These are phyloP conservation scores for Charanyca ferruginea DNA, from an alignment of 2,888 invertebrate genomes.

Conservation along the genomic window DNA sequence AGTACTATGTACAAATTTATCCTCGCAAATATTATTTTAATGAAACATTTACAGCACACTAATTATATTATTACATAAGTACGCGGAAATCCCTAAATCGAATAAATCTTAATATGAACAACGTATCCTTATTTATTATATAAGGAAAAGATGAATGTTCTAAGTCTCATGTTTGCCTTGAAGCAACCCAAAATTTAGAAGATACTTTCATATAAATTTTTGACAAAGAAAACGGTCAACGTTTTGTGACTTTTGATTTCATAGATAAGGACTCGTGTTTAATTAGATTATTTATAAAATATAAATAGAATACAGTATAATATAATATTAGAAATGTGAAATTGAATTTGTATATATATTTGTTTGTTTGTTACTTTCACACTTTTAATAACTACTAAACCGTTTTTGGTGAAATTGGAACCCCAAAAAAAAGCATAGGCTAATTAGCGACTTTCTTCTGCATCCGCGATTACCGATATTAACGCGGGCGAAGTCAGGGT, in stretches of 20 bases:
- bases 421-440: no score
- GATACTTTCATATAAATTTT: background rate
- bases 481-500: no score
- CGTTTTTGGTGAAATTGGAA: no score
- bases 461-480: no score
- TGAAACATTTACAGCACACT: background rate
- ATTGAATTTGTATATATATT: no score
- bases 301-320: no score
- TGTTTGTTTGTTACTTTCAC: no score
- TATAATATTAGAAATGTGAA: no score
- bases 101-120: constrained; percentile 34
- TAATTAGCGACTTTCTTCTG: no score
- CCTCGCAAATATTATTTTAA: constrained; percentile 16
- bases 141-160: constrained; percentile 33
- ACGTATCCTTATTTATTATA: constrained; percentile 39
- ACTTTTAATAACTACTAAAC: no score
- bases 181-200: background rate
- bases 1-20: constrained; percentile 4
- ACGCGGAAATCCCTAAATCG: constrained; percentile 53
- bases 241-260: background rate
- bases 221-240: background rate
- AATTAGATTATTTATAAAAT: constrained; percentile 12
- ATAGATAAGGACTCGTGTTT: background rate
- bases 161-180: constrained; percentile 13
- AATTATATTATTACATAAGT: constrained; percentile 4